Evolutionary conservation across 2,797 vertebrate genomes (phyloP).

Genomic region (Parotocinclus haroldoi): DNA sequence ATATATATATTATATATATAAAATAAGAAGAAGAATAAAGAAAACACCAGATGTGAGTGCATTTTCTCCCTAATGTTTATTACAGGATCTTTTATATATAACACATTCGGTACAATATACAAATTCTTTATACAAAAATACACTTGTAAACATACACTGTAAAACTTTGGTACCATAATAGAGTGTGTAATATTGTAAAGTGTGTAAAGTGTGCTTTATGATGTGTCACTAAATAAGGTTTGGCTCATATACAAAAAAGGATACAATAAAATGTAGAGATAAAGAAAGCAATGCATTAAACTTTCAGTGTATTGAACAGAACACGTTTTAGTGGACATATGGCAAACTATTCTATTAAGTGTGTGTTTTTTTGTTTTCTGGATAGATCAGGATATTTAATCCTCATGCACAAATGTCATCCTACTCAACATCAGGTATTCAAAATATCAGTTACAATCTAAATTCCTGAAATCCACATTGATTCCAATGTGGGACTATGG

Average conservation of each 20-base stretch:
- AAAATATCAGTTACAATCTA: no score
- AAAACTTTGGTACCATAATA: conserved; percentile 77
- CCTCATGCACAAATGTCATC: no score
- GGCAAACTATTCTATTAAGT: neutral
- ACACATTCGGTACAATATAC: conserved; percentile 53
- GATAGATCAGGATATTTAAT: no score
- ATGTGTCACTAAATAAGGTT: conserved; percentile 57
- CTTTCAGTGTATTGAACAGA: neutral
- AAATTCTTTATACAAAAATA: conserved; percentile 74
- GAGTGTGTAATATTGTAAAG: conserved; percentile 58
- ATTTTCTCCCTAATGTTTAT: conserved; percentile 19
- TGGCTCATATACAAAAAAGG: conserved; percentile 46
- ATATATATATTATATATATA: neutral
- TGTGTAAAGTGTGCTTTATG: conserved; percentile 45
- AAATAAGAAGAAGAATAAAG: neutral
- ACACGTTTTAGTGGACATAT: neutral
- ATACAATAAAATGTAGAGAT: conserved; percentile 22
- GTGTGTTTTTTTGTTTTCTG: no score
- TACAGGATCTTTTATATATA: conserved; percentile 33
- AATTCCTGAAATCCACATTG: no score
- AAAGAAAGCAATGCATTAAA: conserved; percentile 7
- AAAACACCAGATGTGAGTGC: neutral
- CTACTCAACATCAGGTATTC: no score
- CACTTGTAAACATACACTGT: conserved; percentile 70
- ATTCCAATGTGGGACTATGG: no score